phyloP scores from a whole-genome alignment of 2,888 invertebrate genomes.

The Exocentrus adspersus region DNA sequence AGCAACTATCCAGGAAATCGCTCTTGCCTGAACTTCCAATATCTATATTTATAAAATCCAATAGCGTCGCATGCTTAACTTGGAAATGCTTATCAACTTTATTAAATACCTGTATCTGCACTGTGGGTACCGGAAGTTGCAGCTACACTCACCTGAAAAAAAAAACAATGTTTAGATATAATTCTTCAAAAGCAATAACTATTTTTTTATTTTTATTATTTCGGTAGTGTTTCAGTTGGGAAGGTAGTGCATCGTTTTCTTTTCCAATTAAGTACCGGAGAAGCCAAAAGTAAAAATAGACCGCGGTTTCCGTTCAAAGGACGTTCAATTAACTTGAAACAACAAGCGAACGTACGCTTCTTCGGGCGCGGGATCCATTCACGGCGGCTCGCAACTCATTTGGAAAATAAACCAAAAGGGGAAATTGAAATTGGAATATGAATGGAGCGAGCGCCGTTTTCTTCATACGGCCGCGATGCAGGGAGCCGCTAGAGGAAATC shows the following conservation, averaged over 20 bases:
- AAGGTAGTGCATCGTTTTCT: not conserved
- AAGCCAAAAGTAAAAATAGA: constrained; percentile 15
- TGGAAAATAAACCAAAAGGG: constrained; percentile 24
- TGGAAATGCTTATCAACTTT: no score
- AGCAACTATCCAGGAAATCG: no score
- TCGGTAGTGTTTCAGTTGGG: no score
- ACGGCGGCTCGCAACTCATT: constrained; percentile 13
- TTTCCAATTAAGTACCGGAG: not conserved
- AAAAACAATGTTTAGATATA: not conserved
- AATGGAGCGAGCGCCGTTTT: constrained; percentile 25
- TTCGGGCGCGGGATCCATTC: constrained; percentile 7
- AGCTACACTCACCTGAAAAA: constrained; percentile 7
- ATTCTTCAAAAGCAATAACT: not conserved
- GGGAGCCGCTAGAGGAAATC: not conserved
- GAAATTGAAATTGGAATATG: constrained; percentile 23
- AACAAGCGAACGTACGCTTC: constrained; percentile 4
- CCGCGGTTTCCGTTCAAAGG: not conserved
- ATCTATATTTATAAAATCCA: no score
- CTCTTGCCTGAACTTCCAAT: no score
- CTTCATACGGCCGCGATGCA: constrained; percentile 25
- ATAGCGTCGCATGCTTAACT: no score
- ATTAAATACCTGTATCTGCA: not conserved
- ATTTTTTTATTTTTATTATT: no score
- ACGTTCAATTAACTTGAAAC: constrained; percentile 20
- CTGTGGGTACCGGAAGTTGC: not conserved